Evolutionary conservation across 30 jellyfish, hydroid and myxozoan genomes (phyloP), one percentile per base, ranked within the genome.

Genomic region (Hydractinia echinata): DNA sequence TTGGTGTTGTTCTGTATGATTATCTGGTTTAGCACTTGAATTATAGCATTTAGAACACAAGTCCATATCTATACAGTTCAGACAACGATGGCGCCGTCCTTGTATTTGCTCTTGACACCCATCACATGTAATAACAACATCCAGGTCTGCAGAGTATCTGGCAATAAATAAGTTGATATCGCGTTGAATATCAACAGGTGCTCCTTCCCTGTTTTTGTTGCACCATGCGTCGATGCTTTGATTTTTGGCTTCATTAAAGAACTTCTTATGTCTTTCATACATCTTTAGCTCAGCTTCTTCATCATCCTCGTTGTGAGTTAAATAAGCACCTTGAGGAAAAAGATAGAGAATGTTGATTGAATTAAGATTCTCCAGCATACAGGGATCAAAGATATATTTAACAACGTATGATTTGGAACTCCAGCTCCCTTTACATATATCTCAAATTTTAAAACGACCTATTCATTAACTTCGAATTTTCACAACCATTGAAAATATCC

Each of bases 91-190:
- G 14, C 87, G 54, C 51, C 87, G 30, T 10, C 87, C 87, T 60
- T 80, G 51, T 15, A 80, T 51, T 39, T 50, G 49, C 53, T 76
- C 81, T 7, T 87, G 78, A 83, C 97, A 91, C 73, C 97, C 97
- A 85, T 91, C 96, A 83, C 97, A 91, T 7, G 95, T 85, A 54
- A 91, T 86, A 6, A 82, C 91, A 0, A 91, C 97, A 21, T 86
- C 96, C 68, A 91, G 82, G 30, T 81, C 85, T 7, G 88, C 94
- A 7, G 97, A 88, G 54, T 55, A 91, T n/a, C 96, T 83, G 7
- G 97, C 97, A 70, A 91, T 91, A 78, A 91, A 87, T 58, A 91
- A 80, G 67, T 91, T 86, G 79, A 91, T 91, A 78, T 81, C 97
- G 62, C 95, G 70, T 64, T 91, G 95, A 21, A 54, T 83, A 11